Base-by-base conservation (phyloP, 2,888 invertebrate species). In the Eustalomyia histrio region DNA sequence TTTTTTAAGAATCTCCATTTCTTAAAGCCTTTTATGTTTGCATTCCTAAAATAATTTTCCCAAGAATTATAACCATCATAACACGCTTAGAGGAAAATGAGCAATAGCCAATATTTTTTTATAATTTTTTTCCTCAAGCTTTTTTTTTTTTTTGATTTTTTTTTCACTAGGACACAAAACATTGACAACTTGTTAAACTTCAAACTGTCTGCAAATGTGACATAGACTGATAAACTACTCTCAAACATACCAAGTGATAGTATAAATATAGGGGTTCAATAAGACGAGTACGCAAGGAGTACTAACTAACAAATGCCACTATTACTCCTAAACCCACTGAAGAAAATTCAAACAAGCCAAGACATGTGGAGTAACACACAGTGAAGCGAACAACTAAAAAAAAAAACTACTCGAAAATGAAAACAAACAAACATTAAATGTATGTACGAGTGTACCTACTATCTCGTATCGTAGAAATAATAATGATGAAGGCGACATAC, bases 191-290 rank as follows among this genome's bases (percentile, higher is more conserved):
- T 87, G 87, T 87, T 87, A 87, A 87, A 86, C 86, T 87, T 87
- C 86, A 86, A 87, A 86, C 85, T 87, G 87, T 87, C 86, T 86
- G 84, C 84, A 84, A 84, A 86, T 84, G 86, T 84, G 86, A 87
- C 87, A 87, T 83, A 84, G 85, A 85, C 85, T 86, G 87, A 87
- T 87, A 87, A 87, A 87, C 85, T 84, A 86, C 80, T 83, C 79
- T 68, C 65, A 80, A 76, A 76, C 80, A 80, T 74, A 69, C 60
- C 73, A 76, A 76, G 58, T 78, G 78, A 78, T 78, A 67, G 78
- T 67, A 55, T 55, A 72, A 67, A 72, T 72, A 78, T 78, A 78
- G 72, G 78, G 78, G 78, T 78, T 72, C 72, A 53, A 72, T 61
- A 53, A 14, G n/a, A 47, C 43, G n/a, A 47, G n/a, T 47, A 47